Evolutionary conservation across 2,113 vertebrate species (phyloP).

Genomic region (Atherinomorus stipes): DNA sequence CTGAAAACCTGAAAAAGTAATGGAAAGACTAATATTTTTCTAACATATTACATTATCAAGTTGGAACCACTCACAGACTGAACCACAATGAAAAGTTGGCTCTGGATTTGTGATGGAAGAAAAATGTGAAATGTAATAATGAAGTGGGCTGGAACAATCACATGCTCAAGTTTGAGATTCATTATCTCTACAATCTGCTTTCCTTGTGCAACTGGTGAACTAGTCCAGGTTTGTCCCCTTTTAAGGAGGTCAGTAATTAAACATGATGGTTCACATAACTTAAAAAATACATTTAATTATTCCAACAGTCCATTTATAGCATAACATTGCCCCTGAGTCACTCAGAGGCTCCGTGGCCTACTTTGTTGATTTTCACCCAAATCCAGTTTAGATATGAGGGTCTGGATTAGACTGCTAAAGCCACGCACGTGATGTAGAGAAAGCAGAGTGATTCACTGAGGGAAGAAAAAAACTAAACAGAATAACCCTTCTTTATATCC

Average conservation of each 20-base stretch:
- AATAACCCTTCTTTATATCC: conserved; percentile 48
- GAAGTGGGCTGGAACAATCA: conserved; percentile 30
- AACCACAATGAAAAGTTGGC: conserved; percentile 46
- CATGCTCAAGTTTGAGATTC: conserved; percentile 33
- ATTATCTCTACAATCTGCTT: conserved; percentile 29
- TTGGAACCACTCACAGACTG: conserved; percentile 4
- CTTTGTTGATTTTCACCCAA: conserved; percentile 73
- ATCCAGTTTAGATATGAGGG: conserved; percentile 54
- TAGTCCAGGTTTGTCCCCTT: conserved; percentile 31
- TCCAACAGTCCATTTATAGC: conserved; percentile 60
- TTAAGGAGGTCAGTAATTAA: conserved; percentile 62
- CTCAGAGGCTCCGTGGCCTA: conserved; percentile 59
- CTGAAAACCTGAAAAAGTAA: background rate
- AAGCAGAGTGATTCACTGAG: conserved; percentile 38
- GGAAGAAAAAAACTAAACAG: background rate
- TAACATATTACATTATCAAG: background rate
- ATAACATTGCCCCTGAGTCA: conserved; percentile 45
- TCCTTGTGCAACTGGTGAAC: conserved; percentile 24
- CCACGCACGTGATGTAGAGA: conserved; percentile 50
- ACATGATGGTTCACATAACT: conserved; percentile 46
- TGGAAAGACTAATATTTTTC: background rate
- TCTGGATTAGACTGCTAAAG: conserved; percentile 69
- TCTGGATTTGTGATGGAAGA: conserved; percentile 30
- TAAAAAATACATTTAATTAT: conserved; percentile 70
- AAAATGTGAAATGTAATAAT: conserved; percentile 40